These are phyloP conservation scores for Centroberyx gerrardi DNA, from an alignment of 2,797 vertebrate species.

Conservation along the genomic window DNA sequence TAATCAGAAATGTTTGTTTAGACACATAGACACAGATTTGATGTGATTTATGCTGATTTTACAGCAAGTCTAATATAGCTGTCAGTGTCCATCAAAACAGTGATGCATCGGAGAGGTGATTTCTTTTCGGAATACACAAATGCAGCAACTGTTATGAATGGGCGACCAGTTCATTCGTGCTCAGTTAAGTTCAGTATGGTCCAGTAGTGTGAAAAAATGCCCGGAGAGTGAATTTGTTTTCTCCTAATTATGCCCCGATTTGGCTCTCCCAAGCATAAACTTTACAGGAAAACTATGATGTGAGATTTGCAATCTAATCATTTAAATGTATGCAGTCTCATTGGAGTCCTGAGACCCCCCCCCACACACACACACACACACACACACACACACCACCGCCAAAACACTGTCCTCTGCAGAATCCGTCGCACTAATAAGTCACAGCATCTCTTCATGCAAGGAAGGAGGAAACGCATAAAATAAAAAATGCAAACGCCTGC, in stretches of 20 bases:
- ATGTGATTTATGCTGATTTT: slow-evolving; percentile 35
- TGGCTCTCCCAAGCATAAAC: background rate
- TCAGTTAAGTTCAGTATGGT: background rate
- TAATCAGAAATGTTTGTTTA: slow-evolving; percentile 38
- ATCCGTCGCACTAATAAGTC: slow-evolving; percentile 72
- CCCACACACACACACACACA: slow-evolving; percentile 16
- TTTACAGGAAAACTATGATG: slow-evolving; percentile 25
- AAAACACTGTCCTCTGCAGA: slow-evolving; percentile 62
- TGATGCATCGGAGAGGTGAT: slow-evolving; percentile 13
- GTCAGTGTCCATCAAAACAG: slow-evolving; percentile 42
- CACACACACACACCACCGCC: slow-evolving; percentile 22
- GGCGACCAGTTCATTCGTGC: no score
- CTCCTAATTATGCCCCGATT: slow-evolving; percentile 3
- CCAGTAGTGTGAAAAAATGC: background rate
- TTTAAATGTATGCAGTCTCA: slow-evolving; percentile 62
- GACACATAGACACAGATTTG: slow-evolving; percentile 27
- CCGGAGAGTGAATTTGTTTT: background rate
- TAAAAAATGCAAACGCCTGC: slow-evolving; percentile 74
- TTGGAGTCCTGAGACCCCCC: slow-evolving; percentile 34
- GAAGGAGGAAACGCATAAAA: slow-evolving; percentile 75
- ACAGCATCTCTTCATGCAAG: slow-evolving; percentile 67
- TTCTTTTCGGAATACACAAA: slow-evolving; percentile 9
- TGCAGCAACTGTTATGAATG: slow-evolving; percentile 1
- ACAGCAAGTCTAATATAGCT: slow-evolving; percentile 11
- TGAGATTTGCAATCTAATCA: slow-evolving; percentile 51